phyloP scores from a whole-genome alignment of 2,797 vertebrate genomes.

The Malacoctenus gilli region DNA sequence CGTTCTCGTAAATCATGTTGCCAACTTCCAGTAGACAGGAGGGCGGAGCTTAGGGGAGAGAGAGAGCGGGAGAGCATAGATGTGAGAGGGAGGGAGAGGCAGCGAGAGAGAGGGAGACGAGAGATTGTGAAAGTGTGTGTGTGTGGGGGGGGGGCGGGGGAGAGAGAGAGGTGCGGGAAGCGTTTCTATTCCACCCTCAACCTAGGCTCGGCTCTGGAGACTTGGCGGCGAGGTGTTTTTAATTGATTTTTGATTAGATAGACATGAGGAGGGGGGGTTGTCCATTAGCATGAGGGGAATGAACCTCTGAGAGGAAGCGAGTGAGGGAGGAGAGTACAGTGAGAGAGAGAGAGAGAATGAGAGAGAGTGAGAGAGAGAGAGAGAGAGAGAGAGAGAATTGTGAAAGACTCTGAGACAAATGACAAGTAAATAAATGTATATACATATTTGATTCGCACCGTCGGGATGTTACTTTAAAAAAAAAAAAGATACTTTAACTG shows the following conservation, averaged over 20 bases:
- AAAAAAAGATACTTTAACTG: no score
- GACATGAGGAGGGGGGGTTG: slow-evolving; percentile 73
- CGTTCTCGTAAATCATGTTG: slow-evolving; percentile 90
- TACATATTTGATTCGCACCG: slow-evolving; percentile 68
- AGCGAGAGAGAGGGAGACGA: slow-evolving; percentile 34
- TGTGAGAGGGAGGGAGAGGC: slow-evolving; percentile 52
- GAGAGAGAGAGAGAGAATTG: slow-evolving; percentile 38
- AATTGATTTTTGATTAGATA: slow-evolving; percentile 90
- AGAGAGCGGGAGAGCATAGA: slow-evolving; percentile 56
- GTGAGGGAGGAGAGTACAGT: slow-evolving; percentile 59
- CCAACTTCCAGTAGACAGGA: slow-evolving; percentile 89
- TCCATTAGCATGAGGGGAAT: slow-evolving; percentile 86
- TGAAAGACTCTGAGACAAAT: slow-evolving; percentile 57
- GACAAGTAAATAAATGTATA: slow-evolving; percentile 70
- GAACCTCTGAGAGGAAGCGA: slow-evolving; percentile 72
- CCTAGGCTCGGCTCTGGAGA: slow-evolving; percentile 80
- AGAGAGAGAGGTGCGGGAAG: slow-evolving; percentile 78
- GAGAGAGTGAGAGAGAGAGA: slow-evolving; percentile 16
- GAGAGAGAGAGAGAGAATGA: slow-evolving; percentile 41
- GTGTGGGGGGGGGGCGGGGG: no score
- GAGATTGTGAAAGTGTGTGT: slow-evolving; percentile 49
- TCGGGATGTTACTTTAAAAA: slow-evolving; percentile 43
- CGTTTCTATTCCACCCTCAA: slow-evolving; percentile 82
- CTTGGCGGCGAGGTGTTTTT: slow-evolving; percentile 87
- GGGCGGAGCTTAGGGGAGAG: slow-evolving; percentile 78